phyloP scores from a whole-genome alignment of 1,140 invertebrate genomes.

The Aporrectodea caliginosa region DNA sequence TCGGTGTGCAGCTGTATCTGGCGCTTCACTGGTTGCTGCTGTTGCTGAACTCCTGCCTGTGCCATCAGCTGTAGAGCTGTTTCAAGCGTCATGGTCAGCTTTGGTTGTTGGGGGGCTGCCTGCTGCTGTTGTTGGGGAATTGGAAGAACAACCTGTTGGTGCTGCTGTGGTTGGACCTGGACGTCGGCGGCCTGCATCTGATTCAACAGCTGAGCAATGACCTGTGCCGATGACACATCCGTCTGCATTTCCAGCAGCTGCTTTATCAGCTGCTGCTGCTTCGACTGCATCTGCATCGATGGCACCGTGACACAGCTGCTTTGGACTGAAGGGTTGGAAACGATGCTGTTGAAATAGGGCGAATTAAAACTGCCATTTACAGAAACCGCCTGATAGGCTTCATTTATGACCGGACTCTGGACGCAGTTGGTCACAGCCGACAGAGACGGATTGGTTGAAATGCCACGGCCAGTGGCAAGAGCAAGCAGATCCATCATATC shows the following conservation, averaged over 20 bases:
- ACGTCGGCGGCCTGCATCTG: neutral
- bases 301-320: neutral
- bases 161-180: neutral
- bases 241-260: neutral
- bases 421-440: neutral
- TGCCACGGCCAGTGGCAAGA: neutral
- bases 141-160: neutral
- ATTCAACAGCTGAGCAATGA: neutral
- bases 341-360: neutral
- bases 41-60: neutral
- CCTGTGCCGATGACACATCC: neutral
- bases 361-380: neutral
- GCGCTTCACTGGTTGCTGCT: neutral
- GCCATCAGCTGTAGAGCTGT: neutral
- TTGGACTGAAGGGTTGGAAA: neutral
- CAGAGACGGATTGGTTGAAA: neutral
- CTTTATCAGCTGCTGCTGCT: neutral
- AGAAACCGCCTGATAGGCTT: neutral
- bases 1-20: neutral
- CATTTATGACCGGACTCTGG: neutral
- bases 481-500: neutral
- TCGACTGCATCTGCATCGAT: neutral
- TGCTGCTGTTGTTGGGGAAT: neutral
- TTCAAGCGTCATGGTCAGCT: neutral
- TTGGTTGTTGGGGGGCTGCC: neutral